These are phyloP conservation scores for Elaeidobius kamerunicus DNA, from an alignment of 2,888 invertebrate genomes.

Conservation along the genomic window DNA sequence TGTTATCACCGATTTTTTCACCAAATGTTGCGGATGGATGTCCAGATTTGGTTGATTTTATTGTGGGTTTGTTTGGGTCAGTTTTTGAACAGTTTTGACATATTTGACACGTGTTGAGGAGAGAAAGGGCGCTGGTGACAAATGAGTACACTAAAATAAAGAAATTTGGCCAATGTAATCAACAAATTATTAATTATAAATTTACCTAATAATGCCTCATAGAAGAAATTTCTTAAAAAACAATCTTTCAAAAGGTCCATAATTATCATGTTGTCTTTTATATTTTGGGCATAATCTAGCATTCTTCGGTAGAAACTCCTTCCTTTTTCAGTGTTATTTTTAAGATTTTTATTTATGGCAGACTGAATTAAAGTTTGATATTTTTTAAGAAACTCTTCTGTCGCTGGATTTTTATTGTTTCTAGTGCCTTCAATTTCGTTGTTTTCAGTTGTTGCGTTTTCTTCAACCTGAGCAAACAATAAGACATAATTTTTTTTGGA, in stretches of 20 bases:
- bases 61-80: background rate
- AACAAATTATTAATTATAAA: background rate
- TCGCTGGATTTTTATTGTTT: conserved; percentile 15
- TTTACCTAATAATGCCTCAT: conserved; percentile 25
- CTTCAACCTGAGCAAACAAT: too few species aligned
- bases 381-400: conserved; percentile 9
- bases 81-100: conserved; percentile 9
- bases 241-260: conserved; percentile 14
- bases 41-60: conserved; percentile 4
- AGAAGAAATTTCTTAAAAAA: conserved; percentile 17
- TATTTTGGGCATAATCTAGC: background rate
- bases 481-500: too few species aligned
- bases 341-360: conserved; percentile 1
- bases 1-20: conserved; percentile 19
- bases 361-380: conserved; percentile 17
- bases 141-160: conserved; percentile 25
- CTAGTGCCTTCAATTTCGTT: conserved; percentile 27
- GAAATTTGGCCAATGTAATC: background rate
- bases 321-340: conserved; percentile 4
- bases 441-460: background rate
- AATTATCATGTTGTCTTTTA: background rate
- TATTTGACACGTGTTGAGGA: conserved; percentile 19
- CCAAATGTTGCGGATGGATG: conserved; percentile 13
- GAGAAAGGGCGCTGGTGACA: conserved; percentile 17
- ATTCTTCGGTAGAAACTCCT: conserved; percentile 2